Evolutionary conservation across 2,113 vertebrate species (phyloP), one percentile per base, ranked within the genome.

Genomic region (Tautogolabrus adspersus): DNA sequence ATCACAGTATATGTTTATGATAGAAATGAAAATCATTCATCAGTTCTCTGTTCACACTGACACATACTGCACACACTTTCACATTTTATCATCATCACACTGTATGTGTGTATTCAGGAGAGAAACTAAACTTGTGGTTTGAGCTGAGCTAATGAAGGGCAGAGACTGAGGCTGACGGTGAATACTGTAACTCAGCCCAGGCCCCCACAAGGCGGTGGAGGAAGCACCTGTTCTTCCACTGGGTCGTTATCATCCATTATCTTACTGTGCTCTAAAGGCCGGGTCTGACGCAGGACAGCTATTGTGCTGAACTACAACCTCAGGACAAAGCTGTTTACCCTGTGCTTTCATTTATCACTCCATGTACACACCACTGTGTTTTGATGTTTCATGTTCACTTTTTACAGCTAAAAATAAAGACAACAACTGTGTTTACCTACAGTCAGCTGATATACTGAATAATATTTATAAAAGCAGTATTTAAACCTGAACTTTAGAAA

Each of bases 301-400:
- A 93, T 93, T 95, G 94, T 94, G 49, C 84, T 82, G 58, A 74
- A 80, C 61, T 75, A 58, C 80, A 77, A 82, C 62, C 72, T 86
- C 81, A 84, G 87, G 91, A 94, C 87, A 91, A 92, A 93, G 86
- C 78, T 94, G 90, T 94, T 94, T 93, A 93, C 83, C 44, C 58
- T 80, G 26, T 47, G 56, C 79, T 87, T 85, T 91, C 82, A 87
- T 83, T 85, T 84, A 84, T 88, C 87, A 60, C 83, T 52, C 73
- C 80, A 78, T 84, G 83, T 82, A 76, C 66, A 73, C 68, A 71
- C 65, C 80, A 46, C 26, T 49, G 62, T 82, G 76, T 84, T 91
- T 87, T 82, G 87, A 84, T 80, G 80, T 87, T 70, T 58, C 10
- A 12, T 87, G 84, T 83, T 87, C 79, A 65, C 66, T 75, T 74